Evolutionary conservation across 2,113 vertebrate species (phyloP).

Genomic region (Athene noctua): DNA sequence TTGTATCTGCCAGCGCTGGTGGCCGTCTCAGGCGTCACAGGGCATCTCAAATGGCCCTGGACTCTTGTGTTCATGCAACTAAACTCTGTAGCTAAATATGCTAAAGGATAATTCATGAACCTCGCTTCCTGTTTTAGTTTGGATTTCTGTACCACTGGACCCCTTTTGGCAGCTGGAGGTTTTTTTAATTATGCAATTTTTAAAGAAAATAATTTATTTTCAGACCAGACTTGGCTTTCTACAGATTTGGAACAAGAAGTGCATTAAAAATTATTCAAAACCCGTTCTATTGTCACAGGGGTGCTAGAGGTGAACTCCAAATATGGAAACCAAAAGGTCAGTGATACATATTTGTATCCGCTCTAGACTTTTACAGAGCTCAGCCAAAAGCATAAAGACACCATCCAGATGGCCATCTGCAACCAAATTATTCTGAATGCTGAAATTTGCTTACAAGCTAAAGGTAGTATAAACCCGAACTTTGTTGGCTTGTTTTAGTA

Average conservation of each 20-base stretch:
- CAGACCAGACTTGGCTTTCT: background rate
- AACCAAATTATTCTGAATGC: background rate
- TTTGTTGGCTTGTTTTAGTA: background rate
- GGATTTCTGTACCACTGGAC: background rate
- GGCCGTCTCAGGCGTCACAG: background rate
- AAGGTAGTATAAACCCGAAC: background rate
- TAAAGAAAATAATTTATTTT: background rate
- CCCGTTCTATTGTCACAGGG: background rate
- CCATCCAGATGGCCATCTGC: background rate
- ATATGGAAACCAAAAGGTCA: background rate
- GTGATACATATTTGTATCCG: background rate
- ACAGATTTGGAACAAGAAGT: background rate
- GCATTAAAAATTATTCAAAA: background rate
- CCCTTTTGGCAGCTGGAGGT: rapidly evolving
- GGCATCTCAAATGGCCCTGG: background rate
- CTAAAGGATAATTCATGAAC: background rate
- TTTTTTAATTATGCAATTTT: background rate
- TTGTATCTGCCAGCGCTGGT: background rate
- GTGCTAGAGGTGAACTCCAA: background rate
- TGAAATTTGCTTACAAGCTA: background rate
- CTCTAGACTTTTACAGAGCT: background rate
- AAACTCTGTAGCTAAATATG: background rate
- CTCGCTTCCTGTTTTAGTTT: background rate
- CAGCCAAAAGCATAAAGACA: background rate
- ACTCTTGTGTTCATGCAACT: background rate